A percentile compares a stretch with the other conserved stretches of the same genome.
These are phyloP conservation scores for Drosophila mojavensis DNA, from an alignment of 1,140 invertebrate genomes.

Conservation along the genomic window DNA sequence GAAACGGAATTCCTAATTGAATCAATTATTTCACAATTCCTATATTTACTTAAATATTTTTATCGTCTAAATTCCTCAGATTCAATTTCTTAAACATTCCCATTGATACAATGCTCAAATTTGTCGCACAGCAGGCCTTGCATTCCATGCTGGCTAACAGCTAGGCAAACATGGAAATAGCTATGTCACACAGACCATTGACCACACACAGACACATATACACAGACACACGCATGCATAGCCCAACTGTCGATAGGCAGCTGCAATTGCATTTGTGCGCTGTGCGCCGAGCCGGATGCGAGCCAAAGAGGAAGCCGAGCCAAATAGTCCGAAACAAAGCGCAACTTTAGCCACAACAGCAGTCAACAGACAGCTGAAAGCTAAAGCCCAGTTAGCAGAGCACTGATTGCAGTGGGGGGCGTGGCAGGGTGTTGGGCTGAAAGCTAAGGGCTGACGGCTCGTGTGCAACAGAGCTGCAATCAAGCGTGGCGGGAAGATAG, in stretches of 20 bases:
- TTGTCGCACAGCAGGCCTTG: background rate
- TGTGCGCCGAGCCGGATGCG: slow-evolving; percentile 20
- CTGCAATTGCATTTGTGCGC: background rate
- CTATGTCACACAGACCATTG: background rate
- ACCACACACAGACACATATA: background rate
- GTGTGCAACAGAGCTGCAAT: slow-evolving; percentile 12
- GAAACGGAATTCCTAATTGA: background rate
- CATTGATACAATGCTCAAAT: background rate
- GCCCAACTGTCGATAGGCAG: slow-evolving; percentile 31
- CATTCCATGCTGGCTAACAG: background rate
- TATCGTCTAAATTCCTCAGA: background rate
- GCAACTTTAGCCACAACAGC: slow-evolving; percentile 31
- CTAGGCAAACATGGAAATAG: slow-evolving; percentile 10
- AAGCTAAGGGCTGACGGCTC: too few relatives aligned
- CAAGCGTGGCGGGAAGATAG: slow-evolving; percentile 32
- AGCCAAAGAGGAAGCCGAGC: background rate
- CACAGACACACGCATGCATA: background rate
- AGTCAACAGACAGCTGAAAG: slow-evolving; percentile 22
- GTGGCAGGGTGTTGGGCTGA: background rate
- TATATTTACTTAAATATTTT: background rate
- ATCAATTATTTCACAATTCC: too few relatives aligned
- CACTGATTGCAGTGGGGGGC: slow-evolving; percentile 5
- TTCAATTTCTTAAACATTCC: too few relatives aligned
- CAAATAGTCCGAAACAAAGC: slow-evolving; percentile 27
- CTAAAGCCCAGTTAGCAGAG: slow-evolving; percentile 35